Conservation (phyloP, 2,888 invertebrate species). For the Anagyrus pseudococci region DNA sequence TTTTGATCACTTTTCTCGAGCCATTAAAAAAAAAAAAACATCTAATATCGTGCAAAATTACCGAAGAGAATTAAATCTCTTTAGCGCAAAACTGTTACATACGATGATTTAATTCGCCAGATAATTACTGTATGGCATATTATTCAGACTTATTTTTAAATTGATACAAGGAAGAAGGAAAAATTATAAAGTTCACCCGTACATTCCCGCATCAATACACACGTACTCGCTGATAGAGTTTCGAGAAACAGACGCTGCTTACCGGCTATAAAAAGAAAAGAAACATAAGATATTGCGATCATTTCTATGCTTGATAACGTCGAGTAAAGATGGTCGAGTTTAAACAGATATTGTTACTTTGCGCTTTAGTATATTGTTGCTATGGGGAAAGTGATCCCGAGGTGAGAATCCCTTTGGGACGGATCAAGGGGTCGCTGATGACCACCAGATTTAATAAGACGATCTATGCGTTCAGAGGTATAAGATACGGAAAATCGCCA, state of each 20-base stretch:
- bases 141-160: neutral
- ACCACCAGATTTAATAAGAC: slow-evolving; percentile 43
- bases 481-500: slow-evolving; percentile 50
- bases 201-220: neutral
- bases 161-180: neutral
- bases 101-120: neutral
- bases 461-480: slow-evolving; percentile 49
- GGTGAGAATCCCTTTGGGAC: slow-evolving; percentile 42
- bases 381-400: slow-evolving; percentile 9
- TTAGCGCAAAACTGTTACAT: neutral
- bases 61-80: too few relatives aligned
- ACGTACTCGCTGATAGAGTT: neutral
- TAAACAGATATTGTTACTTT: neutral
- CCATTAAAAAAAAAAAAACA: too few relatives aligned
- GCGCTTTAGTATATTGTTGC: too few relatives aligned
- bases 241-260: too few relatives aligned
- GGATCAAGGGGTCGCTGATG: slow-evolving; percentile 46
- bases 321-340: neutral
- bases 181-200: neutral
- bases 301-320: neutral
- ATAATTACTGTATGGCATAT: neutral
- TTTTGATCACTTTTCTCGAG: too few relatives aligned
- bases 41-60: too few relatives aligned
- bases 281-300: neutral
- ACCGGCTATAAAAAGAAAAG: neutral